Base-by-base conservation (phyloP, 2,888 invertebrate species). In the Chloroclystis v-ata region DNA sequence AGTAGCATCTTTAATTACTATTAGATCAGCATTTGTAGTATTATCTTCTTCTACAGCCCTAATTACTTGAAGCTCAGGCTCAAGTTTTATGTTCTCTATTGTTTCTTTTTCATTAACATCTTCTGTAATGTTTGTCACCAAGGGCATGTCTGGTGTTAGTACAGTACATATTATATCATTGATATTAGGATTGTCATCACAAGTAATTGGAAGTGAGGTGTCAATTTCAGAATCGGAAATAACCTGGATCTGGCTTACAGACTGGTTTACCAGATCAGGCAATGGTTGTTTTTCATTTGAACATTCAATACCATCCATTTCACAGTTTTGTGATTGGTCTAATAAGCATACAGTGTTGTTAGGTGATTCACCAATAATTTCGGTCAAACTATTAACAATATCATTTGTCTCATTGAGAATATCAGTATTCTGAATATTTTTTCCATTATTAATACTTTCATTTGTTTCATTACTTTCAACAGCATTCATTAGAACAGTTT, bases 201-300 rank as follows among this genome's bases (percentile, higher is more conserved):
- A 20, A 20, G 5, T 5, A 20, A 26, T 26, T 26, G 26, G 5
- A 8, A 6, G 16, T 20, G 7, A 1, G 2, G 7, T 10, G 7
- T 35, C 35, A 20, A 33, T 24, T 24, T 20, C 20, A 20, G 10
- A 3, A 10, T 20, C 20, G 8, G n/a, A 2, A 11, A 24, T 44
- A 28, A 43, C 35, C 38, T 44, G n/a, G 1, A 3, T 30, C 12
- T 11, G 13, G 5, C 4, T 12, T 32, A 53, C 49, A 14, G 60
- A 60, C 48, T 65, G 57, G 28, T 67, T 65, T 10, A 67, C 46
- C 40, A 65, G 49, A 44, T 69, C 64, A 43, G 69, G 65, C 16
- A 67, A 55, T 12, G 49, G 54, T 10, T 56, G 52, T 24, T 42
- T 46, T 43, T 51, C 49, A 46, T 51, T 49, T 9, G 52, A 25